Conservation (phyloP, 2,113 vertebrate genomes). For the Cettia cetti region DNA sequence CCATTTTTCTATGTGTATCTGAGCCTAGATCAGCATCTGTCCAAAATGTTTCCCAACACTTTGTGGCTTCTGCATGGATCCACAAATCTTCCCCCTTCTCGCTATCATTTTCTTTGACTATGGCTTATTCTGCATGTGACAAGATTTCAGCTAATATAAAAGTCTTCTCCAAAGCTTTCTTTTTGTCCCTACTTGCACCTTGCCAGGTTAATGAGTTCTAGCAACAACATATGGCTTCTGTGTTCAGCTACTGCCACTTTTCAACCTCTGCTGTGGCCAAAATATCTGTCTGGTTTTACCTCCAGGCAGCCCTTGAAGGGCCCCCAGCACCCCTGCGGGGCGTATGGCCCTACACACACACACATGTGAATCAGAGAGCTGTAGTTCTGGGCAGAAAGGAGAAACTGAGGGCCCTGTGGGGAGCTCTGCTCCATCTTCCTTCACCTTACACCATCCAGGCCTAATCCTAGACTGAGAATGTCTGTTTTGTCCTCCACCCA, state of each 20-base stretch:
- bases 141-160: not conserved
- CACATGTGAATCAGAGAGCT: fast-evolving
- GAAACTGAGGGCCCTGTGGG: not conserved
- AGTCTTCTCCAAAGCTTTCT: not conserved
- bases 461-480: not conserved
- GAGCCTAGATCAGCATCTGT: not conserved
- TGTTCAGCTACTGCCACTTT: not conserved
- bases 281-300: not conserved
- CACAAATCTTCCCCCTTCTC: not conserved
- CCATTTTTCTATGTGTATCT: not conserved
- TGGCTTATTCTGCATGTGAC: not conserved
- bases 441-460: not conserved
- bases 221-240: not conserved
- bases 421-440: not conserved
- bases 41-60: not conserved
- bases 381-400: not conserved
- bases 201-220: not conserved
- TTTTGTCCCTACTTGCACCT: not conserved
- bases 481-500: not conserved
- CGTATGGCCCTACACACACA: not conserved
- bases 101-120: not conserved
- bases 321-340: too few relatives aligned
- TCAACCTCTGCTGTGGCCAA: not conserved
- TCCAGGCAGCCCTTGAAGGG: not conserved
- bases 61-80: not conserved